Base-by-base conservation (phyloP, 2,113 vertebrate genomes). In the Heliornis fulica region DNA sequence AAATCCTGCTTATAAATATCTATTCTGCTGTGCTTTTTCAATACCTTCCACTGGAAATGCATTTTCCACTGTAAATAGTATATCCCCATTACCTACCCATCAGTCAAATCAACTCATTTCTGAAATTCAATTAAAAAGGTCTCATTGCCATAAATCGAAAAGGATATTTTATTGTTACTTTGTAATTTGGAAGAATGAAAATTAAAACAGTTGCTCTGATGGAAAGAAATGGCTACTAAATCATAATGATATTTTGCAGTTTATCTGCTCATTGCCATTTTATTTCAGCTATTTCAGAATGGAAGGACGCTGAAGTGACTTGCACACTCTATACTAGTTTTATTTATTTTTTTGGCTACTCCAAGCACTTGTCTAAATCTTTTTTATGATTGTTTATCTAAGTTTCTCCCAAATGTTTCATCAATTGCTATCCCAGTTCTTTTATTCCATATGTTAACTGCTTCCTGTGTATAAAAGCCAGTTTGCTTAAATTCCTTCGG, bases 121-220 rank as follows among this genome's bases (percentile, higher is more conserved):
- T 87, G 34, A 93, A 84, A 88, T 94, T 89, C 85, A 93, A 80
- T 89, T 91, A 91, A 89, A 89, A 76, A 40, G 8, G 15, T 61
- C 79, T 87, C 59, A 53, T 57, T 80, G 91, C 57, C 40, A 57
- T 83, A 86, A 79, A 86, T 90, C 34, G 51, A 94, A 63, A 89
- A 94, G 38, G 84, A 61, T 84, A 54, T 53, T 89, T 94, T 83
- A 94, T 90, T 82, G 83, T 94, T 93, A 90, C 87, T 95, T 96
- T 92, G 88, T 95, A 97, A 95, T 96, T 96, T 95, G 87, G 80
- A 97, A 94, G 88, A 96, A 95, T 93, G 94, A 96, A 96, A 96
- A 97, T 97, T 97, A 96, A 96, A 95, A 94, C 83, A 92, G 92
- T 93, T 87, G 64, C 82, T 96, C 90, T 86, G 93, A 97, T 93